Base-by-base conservation (phyloP, 2,797 vertebrate species). In the Poeciliopsis gracilis region DNA sequence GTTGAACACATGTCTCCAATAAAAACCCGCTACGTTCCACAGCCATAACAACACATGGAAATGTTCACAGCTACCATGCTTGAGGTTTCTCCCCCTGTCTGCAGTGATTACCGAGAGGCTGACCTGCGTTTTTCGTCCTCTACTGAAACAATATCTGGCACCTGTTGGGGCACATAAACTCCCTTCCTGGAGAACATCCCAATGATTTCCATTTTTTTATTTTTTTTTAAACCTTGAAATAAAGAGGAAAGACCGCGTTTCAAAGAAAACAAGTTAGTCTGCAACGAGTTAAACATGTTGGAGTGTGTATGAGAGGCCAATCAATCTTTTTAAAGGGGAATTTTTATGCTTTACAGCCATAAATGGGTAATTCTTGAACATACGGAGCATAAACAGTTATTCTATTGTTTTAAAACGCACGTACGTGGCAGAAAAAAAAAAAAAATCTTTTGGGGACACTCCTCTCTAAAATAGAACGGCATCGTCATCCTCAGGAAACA, bases 1-100 rank as follows among this genome's bases (percentile, higher is more conserved):
- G 82, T 83, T 82, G 78, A 93, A 93, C 93, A 93, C 84, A 87
- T 91, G 93, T 92, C 85, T 93, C 89, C 78, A 89, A 94, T 93
- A 89, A 92, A 86, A 75, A 77, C 0, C 84, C 83, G 82, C 87
- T 87, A 51, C 73, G 85, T 91, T 90, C 87, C 92, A 91, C 82
- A 84, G 46, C 82, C 86, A 87, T 91, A 90, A 89, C 78, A 88
- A 92, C 93, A 94, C 89, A 87, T 95, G 93, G 92, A 93, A 94
- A 92, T 94, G 91, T 92, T 94, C 91, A 94, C 51, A 10, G 88
- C 90, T 92, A 90, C 91, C 90, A 91, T 71, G 83, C 84, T 89
- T 86, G 87, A 87, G 89, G 82, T 87, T 91, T 88, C 81, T 76
- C 70, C 82, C 87, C 77, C 83, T 45, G 81, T 86, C 88, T 83